phyloP scores from a whole-genome alignment of 2,797 vertebrate genomes.

The Pteronotus mesoamericanus region DNA sequence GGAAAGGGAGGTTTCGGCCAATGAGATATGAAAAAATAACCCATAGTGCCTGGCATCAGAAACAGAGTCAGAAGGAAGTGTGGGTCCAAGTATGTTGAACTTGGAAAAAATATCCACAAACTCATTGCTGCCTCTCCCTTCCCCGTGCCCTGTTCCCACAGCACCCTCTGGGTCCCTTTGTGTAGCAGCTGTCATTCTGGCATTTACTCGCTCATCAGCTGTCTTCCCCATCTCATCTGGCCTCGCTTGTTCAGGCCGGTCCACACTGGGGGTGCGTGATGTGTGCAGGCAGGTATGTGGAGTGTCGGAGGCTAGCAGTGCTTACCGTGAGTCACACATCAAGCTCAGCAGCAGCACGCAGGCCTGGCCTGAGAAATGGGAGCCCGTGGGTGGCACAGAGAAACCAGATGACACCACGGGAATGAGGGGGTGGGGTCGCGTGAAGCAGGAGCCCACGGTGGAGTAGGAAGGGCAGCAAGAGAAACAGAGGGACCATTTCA shows the following conservation, averaged over 20 bases:
- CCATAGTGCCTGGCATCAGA: neutral
- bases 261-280: neutral
- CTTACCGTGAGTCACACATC: neutral
- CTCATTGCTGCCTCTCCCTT: neutral
- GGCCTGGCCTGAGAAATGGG: too few relatives aligned
- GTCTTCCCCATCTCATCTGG: neutral
- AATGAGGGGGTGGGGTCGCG: accelerated
- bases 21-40: neutral
- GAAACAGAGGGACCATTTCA: neutral
- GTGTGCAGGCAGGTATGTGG: neutral
- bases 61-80: neutral
- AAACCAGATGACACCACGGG: neutral
- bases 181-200: neutral
- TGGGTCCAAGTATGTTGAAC: neutral
- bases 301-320: neutral
- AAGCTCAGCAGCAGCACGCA: neutral
- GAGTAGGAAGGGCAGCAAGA: neutral
- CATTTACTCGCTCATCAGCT: neutral
- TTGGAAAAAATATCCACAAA: neutral
- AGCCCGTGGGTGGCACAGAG: neutral
- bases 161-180: neutral
- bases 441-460: neutral
- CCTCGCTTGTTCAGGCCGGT: neutral
- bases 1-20: neutral
- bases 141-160: neutral